Evolutionary conservation across 2,113 vertebrate species (phyloP).

Genomic region (Nibea albiflora): DNA sequence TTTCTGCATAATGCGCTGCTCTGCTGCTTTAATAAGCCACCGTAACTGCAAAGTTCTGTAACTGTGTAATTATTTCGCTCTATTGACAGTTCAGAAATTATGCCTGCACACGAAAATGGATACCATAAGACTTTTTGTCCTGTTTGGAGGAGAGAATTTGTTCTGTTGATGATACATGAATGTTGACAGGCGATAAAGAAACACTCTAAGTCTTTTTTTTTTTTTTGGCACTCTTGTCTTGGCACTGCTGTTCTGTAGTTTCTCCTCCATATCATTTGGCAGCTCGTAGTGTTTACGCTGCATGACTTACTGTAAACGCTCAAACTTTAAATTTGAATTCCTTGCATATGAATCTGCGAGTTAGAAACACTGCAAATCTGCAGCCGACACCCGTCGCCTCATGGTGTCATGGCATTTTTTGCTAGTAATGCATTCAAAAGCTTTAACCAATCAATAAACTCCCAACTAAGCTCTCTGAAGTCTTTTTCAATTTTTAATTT

Average conservation of each 20-base stretch:
- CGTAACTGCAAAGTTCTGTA: slow-evolving; percentile 44
- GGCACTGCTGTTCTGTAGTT: slow-evolving; percentile 19
- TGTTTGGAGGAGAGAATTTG: slow-evolving; percentile 33
- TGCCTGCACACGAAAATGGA: slow-evolving; percentile 34
- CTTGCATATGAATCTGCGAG: not conserved
- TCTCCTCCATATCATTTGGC: slow-evolving; percentile 42
- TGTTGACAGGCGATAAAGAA: slow-evolving; percentile 69
- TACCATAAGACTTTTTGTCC: slow-evolving; percentile 16
- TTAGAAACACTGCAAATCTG: not conserved
- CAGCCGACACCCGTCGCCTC: slow-evolving; percentile 1
- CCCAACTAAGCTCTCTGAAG: slow-evolving; percentile 28
- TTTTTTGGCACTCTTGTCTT: slow-evolving; percentile 13
- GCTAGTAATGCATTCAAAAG: slow-evolving; percentile 8
- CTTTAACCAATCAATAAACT: slow-evolving; percentile 32
- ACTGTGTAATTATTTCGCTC: slow-evolving; percentile 62
- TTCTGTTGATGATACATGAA: slow-evolving; percentile 50
- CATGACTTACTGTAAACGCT: slow-evolving; percentile 30
- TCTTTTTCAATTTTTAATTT: slow-evolving; percentile 54
- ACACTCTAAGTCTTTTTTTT: slow-evolving; percentile 34
- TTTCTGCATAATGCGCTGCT: slow-evolving; percentile 56
- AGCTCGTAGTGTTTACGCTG: slow-evolving; percentile 18
- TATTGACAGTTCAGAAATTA: slow-evolving; percentile 47
- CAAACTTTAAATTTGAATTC: slow-evolving; percentile 38
- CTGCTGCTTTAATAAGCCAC: slow-evolving; percentile 60
- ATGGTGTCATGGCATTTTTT: not conserved